phyloP scores from a whole-genome alignment of 2,888 invertebrate genomes.

The Fragum whitleyi region DNA sequence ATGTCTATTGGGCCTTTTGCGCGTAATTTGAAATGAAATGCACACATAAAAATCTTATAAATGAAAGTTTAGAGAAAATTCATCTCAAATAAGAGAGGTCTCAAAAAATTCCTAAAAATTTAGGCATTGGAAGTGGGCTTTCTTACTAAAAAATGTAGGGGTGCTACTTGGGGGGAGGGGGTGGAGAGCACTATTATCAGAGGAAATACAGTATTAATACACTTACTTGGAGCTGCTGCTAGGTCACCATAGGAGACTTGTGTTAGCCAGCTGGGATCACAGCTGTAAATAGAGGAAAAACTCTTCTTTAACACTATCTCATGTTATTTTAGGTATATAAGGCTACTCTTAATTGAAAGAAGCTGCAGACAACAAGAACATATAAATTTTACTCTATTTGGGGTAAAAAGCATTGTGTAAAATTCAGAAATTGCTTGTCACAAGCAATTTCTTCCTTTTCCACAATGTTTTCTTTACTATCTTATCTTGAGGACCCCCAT shows the following conservation, averaged over 20 bases:
- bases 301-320: no score
- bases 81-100: not conserved
- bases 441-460: not conserved
- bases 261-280: constrained; percentile 73
- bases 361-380: no score
- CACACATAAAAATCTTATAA: no score
- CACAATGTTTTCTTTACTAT: not conserved
- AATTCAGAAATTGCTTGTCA: not conserved
- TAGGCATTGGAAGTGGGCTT: not conserved
- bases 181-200: no score
- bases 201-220: no score
- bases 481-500: no score
- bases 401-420: not conserved
- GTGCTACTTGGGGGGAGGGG: not conserved
- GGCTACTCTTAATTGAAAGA: not conserved
- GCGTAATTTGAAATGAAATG: not conserved
- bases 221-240: constrained; percentile 77
- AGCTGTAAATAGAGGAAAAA: constrained; percentile 65
- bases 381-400: not conserved
- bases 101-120: no score
- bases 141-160: not conserved
- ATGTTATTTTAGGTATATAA: not conserved
- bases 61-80: not conserved
- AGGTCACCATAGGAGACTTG: constrained; percentile 76
- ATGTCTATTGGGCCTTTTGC: no score